Percentiles rank a stretch among this genome's conserved stretches.
Conservation (phyloP, 2,888 invertebrate species). For the Polymixis lichenea region DNA sequence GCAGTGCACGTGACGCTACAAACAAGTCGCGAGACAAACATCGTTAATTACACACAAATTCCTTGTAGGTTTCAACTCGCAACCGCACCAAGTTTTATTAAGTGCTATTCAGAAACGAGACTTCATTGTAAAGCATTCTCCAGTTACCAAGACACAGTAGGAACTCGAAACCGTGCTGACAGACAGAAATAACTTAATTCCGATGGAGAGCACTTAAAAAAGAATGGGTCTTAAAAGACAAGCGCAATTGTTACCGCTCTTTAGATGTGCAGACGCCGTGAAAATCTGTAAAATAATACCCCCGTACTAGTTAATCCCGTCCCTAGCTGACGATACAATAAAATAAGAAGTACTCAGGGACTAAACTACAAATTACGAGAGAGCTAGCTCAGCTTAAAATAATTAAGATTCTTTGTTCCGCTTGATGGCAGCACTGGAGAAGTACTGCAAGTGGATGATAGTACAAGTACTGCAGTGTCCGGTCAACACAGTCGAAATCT, state of each 20-base stretch:
- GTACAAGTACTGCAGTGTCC: conserved; percentile 58
- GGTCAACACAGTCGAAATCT: conserved; percentile 44
- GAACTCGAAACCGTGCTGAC: conserved; percentile 72
- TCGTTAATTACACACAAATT: conserved; percentile 62
- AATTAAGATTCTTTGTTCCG: conserved; percentile 88
- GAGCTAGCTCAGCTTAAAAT: conserved; percentile 86
- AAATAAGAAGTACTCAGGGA: conserved; percentile 83
- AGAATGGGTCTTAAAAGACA: conserved; percentile 80
- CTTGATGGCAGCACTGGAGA: conserved; percentile 72
- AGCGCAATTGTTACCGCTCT: conserved; percentile 77
- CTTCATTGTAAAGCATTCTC: conserved; percentile 64
- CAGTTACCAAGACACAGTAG: conserved; percentile 68
- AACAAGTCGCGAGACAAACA: conserved; percentile 55
- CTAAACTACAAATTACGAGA: conserved; percentile 85
- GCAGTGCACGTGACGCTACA: conserved; percentile 41
- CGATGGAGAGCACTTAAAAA: conserved; percentile 81
- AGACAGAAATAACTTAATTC: conserved; percentile 81
- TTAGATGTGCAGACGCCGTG: conserved; percentile 83
- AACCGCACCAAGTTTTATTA: conserved; percentile 62
- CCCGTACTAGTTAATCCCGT: conserved; percentile 79
- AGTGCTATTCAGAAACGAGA: conserved; percentile 64
- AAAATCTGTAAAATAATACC: conserved; percentile 87
- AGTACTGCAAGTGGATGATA: conserved; percentile 28
- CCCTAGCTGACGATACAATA: conserved; percentile 86
- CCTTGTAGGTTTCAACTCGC: conserved; percentile 56